A percentile compares a stretch with the other conserved stretches of the same genome.
Conservation (phyloP, 2,797 vertebrate species). For the Anableps anableps region DNA sequence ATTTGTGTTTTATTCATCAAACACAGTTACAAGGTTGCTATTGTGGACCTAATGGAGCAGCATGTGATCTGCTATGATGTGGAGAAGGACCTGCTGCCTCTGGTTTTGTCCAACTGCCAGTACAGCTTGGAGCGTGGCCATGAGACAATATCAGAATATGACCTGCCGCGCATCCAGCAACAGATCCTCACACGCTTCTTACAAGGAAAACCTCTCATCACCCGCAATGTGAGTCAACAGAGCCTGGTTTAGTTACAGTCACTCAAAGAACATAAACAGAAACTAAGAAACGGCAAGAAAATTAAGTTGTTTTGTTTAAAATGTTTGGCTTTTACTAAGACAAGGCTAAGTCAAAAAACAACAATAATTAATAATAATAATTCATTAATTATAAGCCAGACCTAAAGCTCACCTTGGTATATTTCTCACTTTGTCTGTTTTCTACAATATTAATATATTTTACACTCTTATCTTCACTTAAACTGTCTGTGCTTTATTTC, state of each 20-base stretch:
- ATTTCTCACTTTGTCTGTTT: not conserved
- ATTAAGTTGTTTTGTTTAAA: not conserved
- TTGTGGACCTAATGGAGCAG: slow-evolving; percentile 82
- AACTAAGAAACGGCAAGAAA: not conserved
- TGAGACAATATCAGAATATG: slow-evolving; percentile 81
- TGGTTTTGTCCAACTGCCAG: slow-evolving; percentile 90
- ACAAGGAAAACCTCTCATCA: slow-evolving; percentile 87
- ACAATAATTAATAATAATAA: too few species aligned
- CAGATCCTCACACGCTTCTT: slow-evolving; percentile 86
- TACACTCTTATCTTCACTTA: not conserved
- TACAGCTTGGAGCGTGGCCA: slow-evolving; percentile 86
- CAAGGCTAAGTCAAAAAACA: not conserved
- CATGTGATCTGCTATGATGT: slow-evolving; percentile 88
- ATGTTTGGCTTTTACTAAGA: not conserved
- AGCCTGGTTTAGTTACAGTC: not conserved
- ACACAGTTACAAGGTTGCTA: slow-evolving; percentile 80
- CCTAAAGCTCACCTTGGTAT: not conserved
- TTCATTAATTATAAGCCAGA: not conserved
- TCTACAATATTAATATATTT: not conserved
- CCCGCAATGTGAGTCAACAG: slow-evolving; percentile 72
- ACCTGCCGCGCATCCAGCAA: slow-evolving; percentile 88
- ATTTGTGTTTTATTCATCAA: not conserved
- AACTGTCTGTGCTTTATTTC: slow-evolving; percentile 27
- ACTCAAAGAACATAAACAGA: not conserved
- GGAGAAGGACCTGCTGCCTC: slow-evolving; percentile 85